Conservation (phyloP, 1,140 invertebrate genomes). For the Nomia melanderi region DNA sequence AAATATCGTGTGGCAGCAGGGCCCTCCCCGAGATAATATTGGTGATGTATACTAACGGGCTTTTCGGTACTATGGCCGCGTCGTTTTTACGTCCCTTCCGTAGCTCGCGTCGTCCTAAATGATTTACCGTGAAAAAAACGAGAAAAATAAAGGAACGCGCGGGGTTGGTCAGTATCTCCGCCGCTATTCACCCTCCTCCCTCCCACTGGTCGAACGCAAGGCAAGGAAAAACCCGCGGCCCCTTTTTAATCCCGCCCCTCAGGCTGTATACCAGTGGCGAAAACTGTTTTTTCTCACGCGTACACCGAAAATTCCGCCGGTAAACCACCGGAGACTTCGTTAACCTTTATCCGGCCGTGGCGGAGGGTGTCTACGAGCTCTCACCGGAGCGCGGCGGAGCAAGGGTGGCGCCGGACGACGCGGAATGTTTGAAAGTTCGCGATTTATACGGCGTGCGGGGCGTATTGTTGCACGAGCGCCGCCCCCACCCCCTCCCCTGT, state of each 20-base stretch:
- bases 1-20: slow-evolving; percentile 75
- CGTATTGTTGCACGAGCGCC: slow-evolving; percentile 18
- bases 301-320: slow-evolving; percentile 51
- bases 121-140: slow-evolving; percentile 69
- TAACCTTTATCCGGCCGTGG: slow-evolving; percentile 22
- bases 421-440: slow-evolving; percentile 39
- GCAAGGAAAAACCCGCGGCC: slow-evolving; percentile 60
- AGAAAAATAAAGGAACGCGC: slow-evolving; percentile 23
- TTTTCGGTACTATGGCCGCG: slow-evolving; percentile 65
- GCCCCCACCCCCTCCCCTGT: not conserved
- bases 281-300: slow-evolving; percentile 53
- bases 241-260: slow-evolving; percentile 64
- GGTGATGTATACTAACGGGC: slow-evolving; percentile 78
- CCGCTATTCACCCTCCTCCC: not conserved
- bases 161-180: slow-evolving; percentile 43
- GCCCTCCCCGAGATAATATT: slow-evolving; percentile 77
- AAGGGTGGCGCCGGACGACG: not conserved
- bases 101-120: slow-evolving; percentile 69
- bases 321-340: slow-evolving; percentile 43
- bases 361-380: slow-evolving; percentile 1
- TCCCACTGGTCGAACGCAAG: not conserved
- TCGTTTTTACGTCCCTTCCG: slow-evolving; percentile 65
- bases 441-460: slow-evolving; percentile 21
- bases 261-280: slow-evolving; percentile 42
- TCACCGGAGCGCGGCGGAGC: not conserved